phyloP scores from a whole-genome alignment of 2,113 vertebrate species.

The Microtus oregoni region DNA sequence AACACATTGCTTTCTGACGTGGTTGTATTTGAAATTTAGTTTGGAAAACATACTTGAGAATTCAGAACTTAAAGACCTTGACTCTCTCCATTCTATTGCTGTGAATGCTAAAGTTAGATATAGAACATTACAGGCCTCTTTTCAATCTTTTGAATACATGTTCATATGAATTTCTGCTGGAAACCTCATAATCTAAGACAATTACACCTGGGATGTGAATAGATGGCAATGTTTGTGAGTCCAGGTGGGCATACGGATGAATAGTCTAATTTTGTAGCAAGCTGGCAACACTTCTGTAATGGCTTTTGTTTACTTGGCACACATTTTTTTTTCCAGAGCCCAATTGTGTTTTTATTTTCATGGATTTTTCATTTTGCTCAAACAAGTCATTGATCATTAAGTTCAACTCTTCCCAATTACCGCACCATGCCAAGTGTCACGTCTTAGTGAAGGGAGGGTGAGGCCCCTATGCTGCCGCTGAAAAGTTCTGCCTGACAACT shows the following conservation, averaged over 20 bases:
- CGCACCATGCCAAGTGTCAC: slow-evolving; percentile 38
- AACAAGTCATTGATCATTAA: slow-evolving; percentile 74
- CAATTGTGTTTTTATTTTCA: slow-evolving; percentile 48
- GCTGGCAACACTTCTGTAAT: not conserved
- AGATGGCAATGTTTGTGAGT: not conserved
- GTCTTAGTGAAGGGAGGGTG: slow-evolving; percentile 27
- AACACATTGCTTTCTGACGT: not conserved
- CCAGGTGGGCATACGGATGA: not conserved
- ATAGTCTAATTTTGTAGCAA: slow-evolving; percentile 31
- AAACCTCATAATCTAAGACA: not conserved
- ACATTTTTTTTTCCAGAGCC: not conserved
- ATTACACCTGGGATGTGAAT: not conserved
- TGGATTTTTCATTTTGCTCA: slow-evolving; percentile 77
- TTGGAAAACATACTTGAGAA: not conserved
- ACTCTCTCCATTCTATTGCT: not conserved
- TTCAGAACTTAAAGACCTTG: not conserved
- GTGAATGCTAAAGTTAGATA: not conserved
- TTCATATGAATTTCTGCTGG: not conserved
- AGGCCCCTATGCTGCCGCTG: slow-evolving; percentile 6
- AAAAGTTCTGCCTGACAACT: slow-evolving; percentile 69
- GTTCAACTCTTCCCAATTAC: slow-evolving; percentile 38
- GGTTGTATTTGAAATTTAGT: not conserved
- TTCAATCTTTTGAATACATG: not conserved
- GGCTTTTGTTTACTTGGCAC: slow-evolving; percentile 48
- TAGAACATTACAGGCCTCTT: not conserved